Evolutionary conservation across 1,140 invertebrate species (phyloP).

Genomic region (Coenobita brevimanus): DNA sequence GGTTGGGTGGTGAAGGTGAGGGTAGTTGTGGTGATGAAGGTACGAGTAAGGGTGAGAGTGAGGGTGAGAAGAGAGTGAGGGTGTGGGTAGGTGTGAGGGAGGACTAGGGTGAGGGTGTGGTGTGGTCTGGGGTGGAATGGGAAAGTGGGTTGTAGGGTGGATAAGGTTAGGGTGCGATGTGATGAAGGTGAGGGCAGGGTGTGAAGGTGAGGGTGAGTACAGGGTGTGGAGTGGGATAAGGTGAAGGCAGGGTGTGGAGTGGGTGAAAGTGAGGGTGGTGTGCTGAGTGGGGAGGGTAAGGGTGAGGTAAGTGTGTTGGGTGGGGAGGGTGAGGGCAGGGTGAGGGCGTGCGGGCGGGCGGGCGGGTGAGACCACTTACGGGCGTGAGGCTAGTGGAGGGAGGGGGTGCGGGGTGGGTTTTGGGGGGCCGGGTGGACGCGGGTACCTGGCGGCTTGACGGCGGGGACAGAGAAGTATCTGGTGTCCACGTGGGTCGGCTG

Average conservation of each 20-base stretch:
- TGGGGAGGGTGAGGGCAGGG: slow-evolving; percentile 13
- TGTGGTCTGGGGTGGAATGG: not conserved
- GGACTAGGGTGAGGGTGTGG: too few relatives aligned
- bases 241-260: not conserved
- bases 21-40: too few relatives aligned
- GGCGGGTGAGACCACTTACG: slow-evolving; percentile 46
- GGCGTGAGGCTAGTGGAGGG: slow-evolving; percentile 59
- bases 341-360: slow-evolving; percentile 24
- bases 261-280: not conserved
- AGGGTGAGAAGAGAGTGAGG: too few relatives aligned
- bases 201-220: not conserved
- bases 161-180: not conserved
- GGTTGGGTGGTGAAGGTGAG: too few relatives aligned
- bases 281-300: not conserved
- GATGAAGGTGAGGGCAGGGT: not conserved
- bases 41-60: too few relatives aligned
- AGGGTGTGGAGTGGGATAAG: too few relatives aligned
- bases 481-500: slow-evolving; percentile 68
- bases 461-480: slow-evolving; percentile 69
- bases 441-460: slow-evolving; percentile 69
- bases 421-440: slow-evolving; percentile 69
- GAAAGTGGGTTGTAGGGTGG: not conserved
- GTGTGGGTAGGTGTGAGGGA: too few relatives aligned
- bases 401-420: slow-evolving; percentile 64
- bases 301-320: not conserved